Conservation (phyloP, 35 echinoderm and acorn worm genomes). For the Hemicentrotus pulcherrimus region DNA sequence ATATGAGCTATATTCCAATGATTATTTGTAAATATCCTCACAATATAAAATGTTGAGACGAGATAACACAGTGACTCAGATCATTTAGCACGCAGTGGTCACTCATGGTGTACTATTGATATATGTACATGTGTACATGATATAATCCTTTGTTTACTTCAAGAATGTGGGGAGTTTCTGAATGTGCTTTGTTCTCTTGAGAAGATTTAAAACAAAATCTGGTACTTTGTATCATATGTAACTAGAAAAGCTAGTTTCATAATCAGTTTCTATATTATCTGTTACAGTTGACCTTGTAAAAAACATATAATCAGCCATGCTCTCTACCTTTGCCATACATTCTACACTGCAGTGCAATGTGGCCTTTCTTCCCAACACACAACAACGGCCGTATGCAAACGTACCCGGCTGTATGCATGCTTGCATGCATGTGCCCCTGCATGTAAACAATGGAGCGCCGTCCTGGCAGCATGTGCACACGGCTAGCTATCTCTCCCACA, state of each 20-base stretch:
- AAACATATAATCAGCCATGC: not conserved
- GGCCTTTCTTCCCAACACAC: not conserved
- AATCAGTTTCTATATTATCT: too few species aligned
- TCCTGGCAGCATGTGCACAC: slow-evolving; percentile 23
- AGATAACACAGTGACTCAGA: not conserved
- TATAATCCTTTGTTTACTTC: not conserved
- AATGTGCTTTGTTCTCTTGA: not conserved
- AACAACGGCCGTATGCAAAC: not conserved
- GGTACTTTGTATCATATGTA: too few species aligned
- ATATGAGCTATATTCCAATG: too few species aligned
- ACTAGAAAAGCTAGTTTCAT: too few species aligned
- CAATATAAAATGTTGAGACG: too few species aligned
- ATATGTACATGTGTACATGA: not conserved
- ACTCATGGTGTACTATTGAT: not conserved
- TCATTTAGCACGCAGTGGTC: not conserved
- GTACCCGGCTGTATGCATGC: not conserved
- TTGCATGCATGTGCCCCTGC: not conserved
- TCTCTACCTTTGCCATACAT: not conserved
- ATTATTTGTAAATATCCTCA: too few species aligned
- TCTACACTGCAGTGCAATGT: not conserved
- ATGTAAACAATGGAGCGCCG: slow-evolving; percentile 43
- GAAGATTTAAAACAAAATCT: not conserved
- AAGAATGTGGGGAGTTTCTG: not conserved
- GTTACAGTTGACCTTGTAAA: too few species aligned
- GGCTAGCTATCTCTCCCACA: not conserved